A percentile compares a stretch with the other conserved stretches of the same genome.
Conservation (phyloP, 2,797 vertebrate species). For the Danio albolineatus region DNA sequence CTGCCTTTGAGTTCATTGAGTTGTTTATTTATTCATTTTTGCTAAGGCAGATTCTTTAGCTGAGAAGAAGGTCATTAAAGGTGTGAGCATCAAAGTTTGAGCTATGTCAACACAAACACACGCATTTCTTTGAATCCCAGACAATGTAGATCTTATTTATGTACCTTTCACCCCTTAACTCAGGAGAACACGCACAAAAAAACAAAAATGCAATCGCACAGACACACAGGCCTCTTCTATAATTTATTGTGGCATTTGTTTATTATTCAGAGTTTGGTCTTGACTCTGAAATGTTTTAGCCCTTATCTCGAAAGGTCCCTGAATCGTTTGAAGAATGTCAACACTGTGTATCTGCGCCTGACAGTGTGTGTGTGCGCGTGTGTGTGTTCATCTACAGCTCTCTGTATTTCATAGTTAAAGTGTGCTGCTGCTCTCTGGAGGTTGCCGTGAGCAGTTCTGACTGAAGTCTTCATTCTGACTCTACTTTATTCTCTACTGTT, state of each 20-base stretch:
- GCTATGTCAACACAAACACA: slow-evolving; percentile 1
- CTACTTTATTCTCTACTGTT: not conserved
- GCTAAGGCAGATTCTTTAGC: not conserved
- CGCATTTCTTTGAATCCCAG: slow-evolving; percentile 15
- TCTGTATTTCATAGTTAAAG: slow-evolving; percentile 29
- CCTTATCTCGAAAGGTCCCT: slow-evolving; percentile 45
- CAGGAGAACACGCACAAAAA: slow-evolving; percentile 3
- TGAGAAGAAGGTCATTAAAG: slow-evolving; percentile 3
- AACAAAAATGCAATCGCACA: slow-evolving; percentile 11
- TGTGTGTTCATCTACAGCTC: slow-evolving; percentile 3
- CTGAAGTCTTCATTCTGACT: not conserved
- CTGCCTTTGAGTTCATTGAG: not conserved
- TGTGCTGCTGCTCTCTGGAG: slow-evolving; percentile 60
- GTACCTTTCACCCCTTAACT: slow-evolving; percentile 26
- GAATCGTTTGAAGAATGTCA: slow-evolving; percentile 30
- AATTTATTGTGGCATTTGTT: slow-evolving; percentile 60
- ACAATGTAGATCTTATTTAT: slow-evolving; percentile 38
- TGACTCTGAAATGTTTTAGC: slow-evolving; percentile 52
- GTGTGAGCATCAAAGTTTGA: not conserved
- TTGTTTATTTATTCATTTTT: slow-evolving; percentile 2
- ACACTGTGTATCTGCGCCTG: slow-evolving; percentile 34
- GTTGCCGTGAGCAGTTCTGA: slow-evolving; percentile 10
- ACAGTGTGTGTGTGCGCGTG: slow-evolving; percentile 6
- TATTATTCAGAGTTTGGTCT: slow-evolving; percentile 58
- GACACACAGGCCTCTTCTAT: slow-evolving; percentile 34